A percentile compares a stretch with the other conserved stretches of the same genome.
These are phyloP conservation scores for Acanthisitta chloris DNA, from an alignment of 2,113 vertebrate species.

Conservation along the genomic window DNA sequence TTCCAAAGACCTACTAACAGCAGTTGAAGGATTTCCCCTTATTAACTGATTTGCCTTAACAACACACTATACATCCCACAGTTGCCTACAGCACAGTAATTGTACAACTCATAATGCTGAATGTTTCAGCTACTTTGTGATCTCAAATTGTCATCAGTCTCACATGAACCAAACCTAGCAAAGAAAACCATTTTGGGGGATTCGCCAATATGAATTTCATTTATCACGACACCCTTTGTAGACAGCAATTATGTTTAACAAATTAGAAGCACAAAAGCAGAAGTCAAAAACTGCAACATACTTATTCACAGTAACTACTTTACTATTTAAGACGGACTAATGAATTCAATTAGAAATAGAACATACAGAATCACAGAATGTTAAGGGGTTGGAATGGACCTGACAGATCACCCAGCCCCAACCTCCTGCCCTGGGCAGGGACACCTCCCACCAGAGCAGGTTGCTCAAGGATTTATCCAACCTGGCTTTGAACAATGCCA, in stretches of 20 bases:
- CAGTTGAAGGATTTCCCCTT: background rate
- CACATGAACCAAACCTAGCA: background rate
- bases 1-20: background rate
- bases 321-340: background rate
- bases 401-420: no score
- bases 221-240: background rate
- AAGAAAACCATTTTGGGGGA: background rate
- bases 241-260: background rate
- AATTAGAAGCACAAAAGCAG: background rate
- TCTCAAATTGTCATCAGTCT: background rate
- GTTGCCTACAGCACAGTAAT: background rate
- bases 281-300: background rate
- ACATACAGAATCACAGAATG: no score
- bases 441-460: no score
- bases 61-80: background rate
- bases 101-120: background rate
- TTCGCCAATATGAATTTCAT: background rate
- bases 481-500: no score
- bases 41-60: background rate
- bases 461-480: no score
- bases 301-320: background rate
- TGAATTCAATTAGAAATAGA: background rate
- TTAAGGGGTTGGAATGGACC: no score
- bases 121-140: background rate
- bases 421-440: no score